Conservation (phyloP, 2,888 invertebrate genomes). For the Lordiphosa fenestrarum region DNA sequence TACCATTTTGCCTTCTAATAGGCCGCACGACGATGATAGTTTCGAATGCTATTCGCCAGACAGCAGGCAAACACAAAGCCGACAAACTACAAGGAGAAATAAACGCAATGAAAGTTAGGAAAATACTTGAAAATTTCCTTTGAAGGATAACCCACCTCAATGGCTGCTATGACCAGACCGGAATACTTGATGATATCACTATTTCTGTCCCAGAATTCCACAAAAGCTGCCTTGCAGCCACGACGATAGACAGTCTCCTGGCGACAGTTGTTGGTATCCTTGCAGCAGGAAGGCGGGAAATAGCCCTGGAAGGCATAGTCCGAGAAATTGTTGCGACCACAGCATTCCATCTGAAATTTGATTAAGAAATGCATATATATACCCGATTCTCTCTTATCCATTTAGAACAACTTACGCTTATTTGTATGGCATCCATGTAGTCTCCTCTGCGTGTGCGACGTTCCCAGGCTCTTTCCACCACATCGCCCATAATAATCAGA, state of each 20-base stretch:
- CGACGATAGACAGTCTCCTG: slow-evolving; percentile 65
- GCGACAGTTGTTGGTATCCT: slow-evolving; percentile 68
- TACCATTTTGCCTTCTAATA: slow-evolving; percentile 79
- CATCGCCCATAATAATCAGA: slow-evolving; percentile 81
- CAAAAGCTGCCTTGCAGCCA: slow-evolving; percentile 78
- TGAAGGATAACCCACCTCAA: slow-evolving; percentile 83
- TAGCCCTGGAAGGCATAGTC: slow-evolving; percentile 77
- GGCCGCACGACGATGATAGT: slow-evolving; percentile 87
- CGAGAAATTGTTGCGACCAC: slow-evolving; percentile 70
- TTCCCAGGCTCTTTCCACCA: slow-evolving; percentile 81
- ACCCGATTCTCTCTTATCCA: no score
- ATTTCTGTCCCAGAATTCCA: slow-evolving; percentile 80
- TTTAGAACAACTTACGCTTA: slow-evolving; percentile 61
- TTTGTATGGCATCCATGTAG: slow-evolving; percentile 78
- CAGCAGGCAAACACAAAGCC: slow-evolving; percentile 93
- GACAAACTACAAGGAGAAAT: slow-evolving; percentile 82
- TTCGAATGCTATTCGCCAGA: slow-evolving; percentile 91
- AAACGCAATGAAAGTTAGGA: background rate
- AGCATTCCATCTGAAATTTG: slow-evolving; percentile 73
- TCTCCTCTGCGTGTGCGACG: slow-evolving; percentile 74
- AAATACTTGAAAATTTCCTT: background rate
- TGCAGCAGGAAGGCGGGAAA: slow-evolving; percentile 76
- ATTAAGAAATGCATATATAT: background rate
- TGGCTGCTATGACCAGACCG: slow-evolving; percentile 85
- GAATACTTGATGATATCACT: slow-evolving; percentile 84